Percentiles rank a stretch among this genome's conserved stretches.
Conservation (phyloP, 2,888 invertebrate genomes). For the Campopleginae sp. region DNA sequence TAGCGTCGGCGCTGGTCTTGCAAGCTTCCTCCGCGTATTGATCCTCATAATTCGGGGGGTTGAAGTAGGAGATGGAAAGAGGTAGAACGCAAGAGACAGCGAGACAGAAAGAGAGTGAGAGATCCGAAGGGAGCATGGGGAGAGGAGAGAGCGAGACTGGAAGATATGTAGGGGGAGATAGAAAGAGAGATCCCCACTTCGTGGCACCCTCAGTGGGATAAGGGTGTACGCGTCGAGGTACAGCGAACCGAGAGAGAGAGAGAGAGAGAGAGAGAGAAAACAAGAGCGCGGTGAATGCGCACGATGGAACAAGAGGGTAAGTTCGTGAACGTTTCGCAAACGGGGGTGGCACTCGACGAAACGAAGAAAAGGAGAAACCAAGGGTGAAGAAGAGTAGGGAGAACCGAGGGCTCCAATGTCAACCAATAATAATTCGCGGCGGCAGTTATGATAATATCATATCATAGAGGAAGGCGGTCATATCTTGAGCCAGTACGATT, state of each 20-base stretch:
- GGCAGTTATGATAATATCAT: conserved; percentile 84
- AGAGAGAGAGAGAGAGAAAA: conserved; percentile 65
- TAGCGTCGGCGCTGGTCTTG: conserved; percentile 82
- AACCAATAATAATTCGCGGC: conserved; percentile 83
- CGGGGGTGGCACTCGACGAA: conserved; percentile 74
- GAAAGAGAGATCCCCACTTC: conserved; percentile 66
- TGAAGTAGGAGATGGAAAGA: conserved; percentile 63
- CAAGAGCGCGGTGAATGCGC: conserved; percentile 62
- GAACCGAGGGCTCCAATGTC: conserved; percentile 70
- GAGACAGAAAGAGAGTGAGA: conserved; percentile 24
- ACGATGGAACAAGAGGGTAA: conserved; percentile 59
- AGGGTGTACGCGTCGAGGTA: conserved; percentile 59
- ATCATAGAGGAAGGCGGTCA: conserved; percentile 79
- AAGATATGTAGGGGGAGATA: conserved; percentile 37
- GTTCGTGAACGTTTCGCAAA: conserved; percentile 41
- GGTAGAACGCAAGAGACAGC: conserved; percentile 31
- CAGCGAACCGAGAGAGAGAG: conserved; percentile 39
- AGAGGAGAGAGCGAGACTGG: conserved; percentile 41
- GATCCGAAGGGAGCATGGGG: conserved; percentile 40
- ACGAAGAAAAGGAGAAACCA: conserved; percentile 74
- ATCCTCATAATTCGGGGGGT: conserved; percentile 83
- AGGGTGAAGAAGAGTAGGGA: conserved; percentile 73
- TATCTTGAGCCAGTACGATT: conserved; percentile 80
- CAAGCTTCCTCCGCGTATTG: conserved; percentile 83
- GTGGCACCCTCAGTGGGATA: conserved; percentile 54